Evolutionary conservation across 2,797 vertebrate genomes (phyloP).

Genomic region (Dermochelys coriacea): DNA sequence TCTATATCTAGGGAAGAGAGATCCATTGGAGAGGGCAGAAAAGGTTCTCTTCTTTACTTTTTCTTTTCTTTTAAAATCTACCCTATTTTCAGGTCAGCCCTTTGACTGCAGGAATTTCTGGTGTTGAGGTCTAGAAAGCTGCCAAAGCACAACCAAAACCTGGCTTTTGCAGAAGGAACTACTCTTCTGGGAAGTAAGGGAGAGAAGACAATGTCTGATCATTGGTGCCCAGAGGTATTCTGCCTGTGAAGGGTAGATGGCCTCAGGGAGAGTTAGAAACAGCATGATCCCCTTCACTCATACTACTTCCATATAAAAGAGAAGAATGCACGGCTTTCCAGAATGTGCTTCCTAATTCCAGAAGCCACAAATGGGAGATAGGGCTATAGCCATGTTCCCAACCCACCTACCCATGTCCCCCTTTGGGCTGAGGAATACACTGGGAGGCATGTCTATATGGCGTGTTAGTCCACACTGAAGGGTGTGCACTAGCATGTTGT

Average conservation of each 20-base stretch:
- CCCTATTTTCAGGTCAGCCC: neutral
- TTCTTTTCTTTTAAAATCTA: neutral
- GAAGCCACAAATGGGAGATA: neutral
- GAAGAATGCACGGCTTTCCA: neutral
- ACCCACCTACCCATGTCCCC: neutral
- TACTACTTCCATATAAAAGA: neutral
- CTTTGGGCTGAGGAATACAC: neutral
- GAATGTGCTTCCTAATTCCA: neutral
- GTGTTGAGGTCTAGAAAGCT: neutral
- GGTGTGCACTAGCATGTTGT: neutral
- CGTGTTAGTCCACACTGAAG: neutral
- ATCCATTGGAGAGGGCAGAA: neutral
- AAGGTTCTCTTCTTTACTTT: neutral
- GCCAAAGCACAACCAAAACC: neutral
- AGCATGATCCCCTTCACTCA: neutral
- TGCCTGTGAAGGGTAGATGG: constrained; percentile 25
- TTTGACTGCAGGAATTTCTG: constrained; percentile 20
- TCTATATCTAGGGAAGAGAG: neutral
- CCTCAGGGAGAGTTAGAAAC: neutral
- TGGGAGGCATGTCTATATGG: neutral
- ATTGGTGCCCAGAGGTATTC: constrained; percentile 24
- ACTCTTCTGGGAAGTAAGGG: neutral
- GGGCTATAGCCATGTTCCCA: neutral
- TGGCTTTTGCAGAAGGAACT: neutral
- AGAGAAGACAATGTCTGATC: neutral